A percentile compares a stretch with the other conserved stretches of the same genome.
Conservation (phyloP, 2,888 invertebrate species). For the Tenthredo mesomela region DNA sequence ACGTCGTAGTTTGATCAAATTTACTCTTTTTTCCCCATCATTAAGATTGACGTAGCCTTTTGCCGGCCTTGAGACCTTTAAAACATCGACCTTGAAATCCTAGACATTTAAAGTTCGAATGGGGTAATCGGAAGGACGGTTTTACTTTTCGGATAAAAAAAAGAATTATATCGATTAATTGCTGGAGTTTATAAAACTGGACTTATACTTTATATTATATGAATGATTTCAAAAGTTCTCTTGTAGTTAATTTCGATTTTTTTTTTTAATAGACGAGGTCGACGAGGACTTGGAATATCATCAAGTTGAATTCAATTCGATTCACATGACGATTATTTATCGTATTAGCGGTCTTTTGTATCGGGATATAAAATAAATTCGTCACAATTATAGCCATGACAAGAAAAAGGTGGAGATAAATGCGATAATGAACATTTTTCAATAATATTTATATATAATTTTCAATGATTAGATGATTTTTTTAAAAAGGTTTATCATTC, state of each 20-base stretch:
- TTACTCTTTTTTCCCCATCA: not conserved
- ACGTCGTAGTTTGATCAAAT: not conserved
- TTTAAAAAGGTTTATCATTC: not conserved
- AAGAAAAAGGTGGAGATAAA: constrained; percentile 48
- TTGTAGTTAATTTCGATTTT: not conserved
- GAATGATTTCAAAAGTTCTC: not conserved
- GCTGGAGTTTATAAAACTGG: not conserved
- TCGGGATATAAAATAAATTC: constrained; percentile 19
- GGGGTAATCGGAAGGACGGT: not conserved
- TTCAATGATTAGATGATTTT: not conserved
- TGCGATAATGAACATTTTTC: constrained; percentile 10
- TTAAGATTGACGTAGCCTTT: not conserved
- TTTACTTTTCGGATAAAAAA: not conserved
- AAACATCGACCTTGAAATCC: not conserved
- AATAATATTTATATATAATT: not conserved
- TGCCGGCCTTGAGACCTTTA: constrained; percentile 14
- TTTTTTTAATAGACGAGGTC: not conserved
- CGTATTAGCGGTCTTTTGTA: not conserved
- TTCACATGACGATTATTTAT: not conserved
- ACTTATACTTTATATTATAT: not conserved
- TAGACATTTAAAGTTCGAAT: not conserved
- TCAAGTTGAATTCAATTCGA: not conserved
- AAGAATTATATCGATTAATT: not conserved
- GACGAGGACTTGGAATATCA: not conserved
- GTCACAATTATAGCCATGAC: constrained; percentile 15